Base-by-base conservation (phyloP, 2,797 vertebrate species). In the Karalla daura region DNA sequence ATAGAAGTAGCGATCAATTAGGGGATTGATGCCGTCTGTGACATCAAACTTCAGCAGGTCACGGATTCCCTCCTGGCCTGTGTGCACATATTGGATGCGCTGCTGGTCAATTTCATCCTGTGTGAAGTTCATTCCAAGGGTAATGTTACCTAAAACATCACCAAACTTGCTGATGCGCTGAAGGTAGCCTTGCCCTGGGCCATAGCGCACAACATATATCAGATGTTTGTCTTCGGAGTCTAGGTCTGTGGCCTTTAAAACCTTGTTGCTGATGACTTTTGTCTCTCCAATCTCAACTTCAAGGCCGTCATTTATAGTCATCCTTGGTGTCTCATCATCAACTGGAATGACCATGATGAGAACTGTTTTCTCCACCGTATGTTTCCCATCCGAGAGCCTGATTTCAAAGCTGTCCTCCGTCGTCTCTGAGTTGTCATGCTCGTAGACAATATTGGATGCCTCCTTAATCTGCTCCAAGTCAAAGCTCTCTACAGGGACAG, bases 41-140 rank as follows among this genome's bases (percentile, higher is more conserved):
- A 97, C 93, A 9, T 96, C 96, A 87, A 97, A 98, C 68, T 96
- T 96, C 39, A 97, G 71, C 52, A 96, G 86, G 76, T 96, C 95
- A 43, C 88, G 89, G 33, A 95, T 88, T n/a, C 94, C 95, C 70
- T 94, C 92, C 69, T 95, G 94, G 54, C 94, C 95, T 17, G 85
- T 94, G 85, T 97, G 96, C 32, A 93, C 91, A 20, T 95, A 97
- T 39, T 84, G 81, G 76, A 96, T 95, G 41, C 94, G 87, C 27
- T 93, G 91, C 64, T 90, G 94, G 86, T 96, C 95, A 23, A 96
- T 86, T 70, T 96, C 95, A 36, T 94, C 90, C 68, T 96, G 95
- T 35, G 96, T 96, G 72, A 97, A 96, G 83, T 96, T 96, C 93
- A 94, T 95, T 47, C 93, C 95, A 0, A 93, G 30, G 1, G 93